phyloP scores from a whole-genome alignment of 1,140 invertebrate genomes.

The Pseudachorutes palmiensis region DNA sequence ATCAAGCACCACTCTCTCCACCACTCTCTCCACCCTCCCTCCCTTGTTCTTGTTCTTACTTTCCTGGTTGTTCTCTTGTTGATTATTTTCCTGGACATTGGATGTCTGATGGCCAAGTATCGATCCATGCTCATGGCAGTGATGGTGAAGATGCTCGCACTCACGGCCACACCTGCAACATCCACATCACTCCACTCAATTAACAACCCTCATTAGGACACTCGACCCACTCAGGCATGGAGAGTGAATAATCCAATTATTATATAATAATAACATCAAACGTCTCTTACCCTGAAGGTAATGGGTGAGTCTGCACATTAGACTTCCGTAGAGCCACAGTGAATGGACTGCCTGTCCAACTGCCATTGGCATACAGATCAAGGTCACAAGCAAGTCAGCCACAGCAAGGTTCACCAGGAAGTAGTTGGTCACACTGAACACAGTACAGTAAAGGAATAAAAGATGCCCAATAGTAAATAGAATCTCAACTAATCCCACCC shows the following conservation, averaged over 20 bases:
- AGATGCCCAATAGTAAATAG: neutral
- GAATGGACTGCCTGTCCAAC: conserved; percentile 58
- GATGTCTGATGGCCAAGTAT: conserved; percentile 63
- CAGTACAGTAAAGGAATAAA: neutral
- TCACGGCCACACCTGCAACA: conserved; percentile 60
- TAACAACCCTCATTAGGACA: too few species aligned
- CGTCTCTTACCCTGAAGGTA: conserved; percentile 63
- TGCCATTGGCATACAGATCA: conserved; percentile 71
- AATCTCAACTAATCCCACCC: too few species aligned
- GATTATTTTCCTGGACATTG: conserved; percentile 57
- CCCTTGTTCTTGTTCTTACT: neutral
- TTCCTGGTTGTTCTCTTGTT: conserved; percentile 55
- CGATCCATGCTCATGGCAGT: conserved; percentile 67
- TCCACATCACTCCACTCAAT: conserved; percentile 1
- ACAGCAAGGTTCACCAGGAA: conserved; percentile 82
- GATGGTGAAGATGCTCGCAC: conserved; percentile 67
- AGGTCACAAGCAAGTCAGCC: conserved; percentile 74
- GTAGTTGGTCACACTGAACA: conserved; percentile 76
- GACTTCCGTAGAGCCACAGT: conserved; percentile 59
- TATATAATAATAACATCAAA: too few species aligned
- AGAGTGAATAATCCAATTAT: too few species aligned
- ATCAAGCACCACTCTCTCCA: too few species aligned
- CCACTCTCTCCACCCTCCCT: too few species aligned
- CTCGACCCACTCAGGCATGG: too few species aligned
- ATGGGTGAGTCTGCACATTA: conserved; percentile 61